A percentile compares a stretch with the other conserved stretches of the same genome.
Evolutionary conservation across 2,888 invertebrate species (phyloP).

Genomic region (Noctua fimbriata): DNA sequence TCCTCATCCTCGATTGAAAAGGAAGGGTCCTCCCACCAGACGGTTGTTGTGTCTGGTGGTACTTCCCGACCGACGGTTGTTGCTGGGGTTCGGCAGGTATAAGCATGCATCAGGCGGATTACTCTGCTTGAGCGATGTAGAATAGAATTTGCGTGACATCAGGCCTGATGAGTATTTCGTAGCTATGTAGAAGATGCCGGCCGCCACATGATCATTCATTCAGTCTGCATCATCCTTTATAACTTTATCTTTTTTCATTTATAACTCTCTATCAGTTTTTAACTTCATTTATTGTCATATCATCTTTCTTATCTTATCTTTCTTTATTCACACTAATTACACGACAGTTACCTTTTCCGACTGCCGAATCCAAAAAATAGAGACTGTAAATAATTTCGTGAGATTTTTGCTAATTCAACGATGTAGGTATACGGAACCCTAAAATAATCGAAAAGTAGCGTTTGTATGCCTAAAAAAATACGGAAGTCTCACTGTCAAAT

Average conservation of each 20-base stretch:
- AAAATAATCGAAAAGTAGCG: slow-evolving; percentile 14
- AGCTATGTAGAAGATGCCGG: neutral
- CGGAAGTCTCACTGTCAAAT: slow-evolving; percentile 36
- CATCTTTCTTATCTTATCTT: neutral
- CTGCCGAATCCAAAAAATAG: neutral
- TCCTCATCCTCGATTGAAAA: neutral
- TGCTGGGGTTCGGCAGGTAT: neutral
- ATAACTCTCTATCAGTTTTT: neutral
- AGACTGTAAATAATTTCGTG: neutral
- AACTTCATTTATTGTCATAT: neutral
- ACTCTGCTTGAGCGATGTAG: neutral
- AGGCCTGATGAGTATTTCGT: neutral
- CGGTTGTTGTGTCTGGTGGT: neutral
- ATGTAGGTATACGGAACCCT: neutral
- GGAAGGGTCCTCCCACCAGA: neutral
- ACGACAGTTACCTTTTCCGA: neutral
- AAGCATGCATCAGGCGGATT: neutral
- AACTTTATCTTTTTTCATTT: no score
- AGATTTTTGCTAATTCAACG: neutral
- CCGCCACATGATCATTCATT: neutral
- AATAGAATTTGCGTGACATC: neutral
- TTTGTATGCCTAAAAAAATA: slow-evolving; percentile 17
- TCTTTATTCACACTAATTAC: neutral
- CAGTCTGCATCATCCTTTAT: neutral
- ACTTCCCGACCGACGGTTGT: neutral